Evolutionary conservation across 2,888 invertebrate species (phyloP), one percentile per base, ranked within the genome.

Genomic region (Tetragonula carbonaria): DNA sequence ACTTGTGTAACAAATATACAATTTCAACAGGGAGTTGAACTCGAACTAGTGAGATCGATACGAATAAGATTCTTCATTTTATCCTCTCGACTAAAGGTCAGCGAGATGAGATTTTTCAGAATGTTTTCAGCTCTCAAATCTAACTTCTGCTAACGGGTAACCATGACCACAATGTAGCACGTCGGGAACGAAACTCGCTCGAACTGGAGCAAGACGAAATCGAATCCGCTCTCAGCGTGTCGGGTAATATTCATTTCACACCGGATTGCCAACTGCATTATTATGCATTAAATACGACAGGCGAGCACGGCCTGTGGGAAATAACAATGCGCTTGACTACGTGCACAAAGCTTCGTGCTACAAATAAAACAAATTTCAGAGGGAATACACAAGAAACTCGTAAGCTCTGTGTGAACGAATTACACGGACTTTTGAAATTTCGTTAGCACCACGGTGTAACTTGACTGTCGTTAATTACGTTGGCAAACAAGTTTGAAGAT

Each of bases 191-290:
- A 38, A 55, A 50, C 71, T 3, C 14, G 14, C 21, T 28, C 16
- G 28, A 78, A 67, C 55, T 50, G 21, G 67, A 28, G 33, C 74
- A 23, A 18, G 11, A 23, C 57, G 68, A 63, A 74, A 70, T 63
- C 45, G 38, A 70, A 74, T 74, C 50, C 45, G 11, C 55, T 67
- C 28, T 66, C 38, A n/a, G 63, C 63, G 4, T 65, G 21, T 21
- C 66, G 45, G 13, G 5, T n/a, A 38, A 66, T 38, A 45, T n/a
- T 59, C 57, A 59, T n/a, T 59, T 59, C n/a, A 23, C n/a, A 14
- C 5, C n/a, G n/a, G n/a, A 5, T 59, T 59, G n/a, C 57, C n/a
- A 59, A 59, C 57, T 59, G 45, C 45, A 45, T 45, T 45, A 45
- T 45, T 45, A 11, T 11, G 45, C 45, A 45, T 45, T 45, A 45